Evolutionary conservation across 2,113 vertebrate genomes (phyloP).

Genomic region (Hippotragus niger): DNA sequence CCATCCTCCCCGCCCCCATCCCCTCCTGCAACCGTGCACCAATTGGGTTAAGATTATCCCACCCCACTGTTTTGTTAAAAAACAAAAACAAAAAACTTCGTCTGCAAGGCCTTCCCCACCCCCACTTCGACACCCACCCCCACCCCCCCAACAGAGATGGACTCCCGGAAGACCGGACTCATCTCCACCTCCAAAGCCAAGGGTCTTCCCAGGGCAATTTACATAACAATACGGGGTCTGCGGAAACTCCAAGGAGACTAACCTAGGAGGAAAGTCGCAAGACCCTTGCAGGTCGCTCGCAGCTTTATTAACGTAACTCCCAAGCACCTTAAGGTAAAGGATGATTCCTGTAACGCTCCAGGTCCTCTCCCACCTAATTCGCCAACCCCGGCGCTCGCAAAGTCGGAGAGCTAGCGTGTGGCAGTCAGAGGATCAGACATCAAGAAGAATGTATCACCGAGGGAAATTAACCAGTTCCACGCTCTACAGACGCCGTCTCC

Average conservation of each 20-base stretch:
- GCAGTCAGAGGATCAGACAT: neutral
- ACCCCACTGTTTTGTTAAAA: neutral
- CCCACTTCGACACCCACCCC: too few relatives aligned
- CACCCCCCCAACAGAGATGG: too few relatives aligned
- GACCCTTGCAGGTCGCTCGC: neutral
- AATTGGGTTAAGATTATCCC: neutral
- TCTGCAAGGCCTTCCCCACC: neutral
- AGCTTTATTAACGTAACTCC: neutral
- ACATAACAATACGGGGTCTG: neutral
- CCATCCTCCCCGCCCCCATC: too few relatives aligned
- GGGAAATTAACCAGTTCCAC: neutral
- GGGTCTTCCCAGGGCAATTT: neutral
- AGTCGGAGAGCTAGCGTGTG: neutral
- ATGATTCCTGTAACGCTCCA: neutral
- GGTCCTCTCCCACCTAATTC: neutral
- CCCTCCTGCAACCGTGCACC: neutral
- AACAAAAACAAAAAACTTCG: neutral
- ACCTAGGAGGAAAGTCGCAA: neutral
- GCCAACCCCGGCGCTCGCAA: neutral
- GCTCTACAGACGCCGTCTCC: neutral
- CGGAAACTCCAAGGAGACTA: neutral
- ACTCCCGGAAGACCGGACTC: neutral
- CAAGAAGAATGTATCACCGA: neutral
- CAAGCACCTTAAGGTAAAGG: neutral
- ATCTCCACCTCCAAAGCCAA: constrained; percentile 14